Percentiles rank a stretch among this genome's conserved stretches.
Evolutionary conservation across 2,797 vertebrate species (phyloP).

Genomic region (Anas flavirostris): DNA sequence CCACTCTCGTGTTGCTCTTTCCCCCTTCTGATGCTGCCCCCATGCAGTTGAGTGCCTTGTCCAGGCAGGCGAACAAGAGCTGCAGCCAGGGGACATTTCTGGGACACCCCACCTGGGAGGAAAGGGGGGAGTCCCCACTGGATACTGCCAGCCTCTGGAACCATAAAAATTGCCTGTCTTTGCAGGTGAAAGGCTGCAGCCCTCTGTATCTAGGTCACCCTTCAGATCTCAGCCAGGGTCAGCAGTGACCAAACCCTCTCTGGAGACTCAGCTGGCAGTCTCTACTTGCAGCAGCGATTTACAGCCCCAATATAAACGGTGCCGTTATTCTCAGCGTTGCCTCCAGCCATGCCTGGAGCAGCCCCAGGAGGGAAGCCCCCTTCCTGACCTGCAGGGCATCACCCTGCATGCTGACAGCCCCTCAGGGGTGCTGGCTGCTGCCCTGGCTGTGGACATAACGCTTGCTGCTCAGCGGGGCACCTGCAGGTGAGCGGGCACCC

Average conservation of each 20-base stretch:
- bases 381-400: not conserved
- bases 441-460: not conserved
- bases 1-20: not conserved
- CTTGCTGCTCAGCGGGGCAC: not conserved
- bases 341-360: not conserved
- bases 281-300: not conserved
- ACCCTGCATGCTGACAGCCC: rapidly evolving
- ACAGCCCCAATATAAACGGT: not conserved
- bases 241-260: not conserved
- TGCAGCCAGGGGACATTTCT: not conserved
- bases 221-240: not conserved
- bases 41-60: not conserved
- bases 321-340: not conserved
- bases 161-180: not conserved
- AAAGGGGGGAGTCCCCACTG: not conserved
- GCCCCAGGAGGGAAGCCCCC: not conserved
- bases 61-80: not conserved
- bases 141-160: not conserved
- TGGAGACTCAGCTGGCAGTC: not conserved
- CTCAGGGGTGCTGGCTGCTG: not conserved
- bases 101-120: not conserved
- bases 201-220: not conserved
- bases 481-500: not conserved
- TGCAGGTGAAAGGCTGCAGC: not conserved
- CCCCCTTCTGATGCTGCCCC: not conserved